Conservation (phyloP, 2,113 vertebrate species). For the Hippocampus comes region DNA sequence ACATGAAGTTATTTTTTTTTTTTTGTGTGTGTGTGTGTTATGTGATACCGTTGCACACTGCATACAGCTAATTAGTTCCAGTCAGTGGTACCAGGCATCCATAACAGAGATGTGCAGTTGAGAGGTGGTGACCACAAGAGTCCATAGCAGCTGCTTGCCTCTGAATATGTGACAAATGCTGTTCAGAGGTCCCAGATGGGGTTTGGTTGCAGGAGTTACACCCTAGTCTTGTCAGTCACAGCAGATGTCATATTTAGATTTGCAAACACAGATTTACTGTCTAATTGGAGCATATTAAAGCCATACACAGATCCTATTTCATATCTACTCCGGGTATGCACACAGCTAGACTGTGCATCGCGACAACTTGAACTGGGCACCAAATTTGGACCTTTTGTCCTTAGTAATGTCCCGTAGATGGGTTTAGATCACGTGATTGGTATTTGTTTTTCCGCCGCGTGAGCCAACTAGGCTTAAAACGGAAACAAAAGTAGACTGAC, state of each 20-base stretch:
- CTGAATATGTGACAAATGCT: slow-evolving; percentile 7
- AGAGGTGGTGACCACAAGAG: slow-evolving; percentile 11
- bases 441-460: background rate
- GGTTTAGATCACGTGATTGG: background rate
- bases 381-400: background rate
- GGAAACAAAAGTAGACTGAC: too few species aligned
- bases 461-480: too few species aligned
- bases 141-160: slow-evolving; percentile 28
- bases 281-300: background rate
- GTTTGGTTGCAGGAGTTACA: slow-evolving; percentile 22
- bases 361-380: too few species aligned
- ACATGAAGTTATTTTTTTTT: slow-evolving; percentile 20
- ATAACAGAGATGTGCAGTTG: slow-evolving; percentile 15
- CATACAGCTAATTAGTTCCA: background rate
- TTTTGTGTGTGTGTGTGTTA: background rate
- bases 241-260: background rate
- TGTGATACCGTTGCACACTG: background rate
- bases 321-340: background rate
- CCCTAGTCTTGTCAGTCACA: slow-evolving; percentile 1
- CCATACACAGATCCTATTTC: too few species aligned
- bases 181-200: background rate
- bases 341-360: too few species aligned
- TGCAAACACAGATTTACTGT: background rate
- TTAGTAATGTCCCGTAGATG: background rate
- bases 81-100: background rate